Evolutionary conservation across 2,797 vertebrate species (phyloP), one percentile per base, ranked within the genome.

Genomic region (Margarornis squamiger): DNA sequence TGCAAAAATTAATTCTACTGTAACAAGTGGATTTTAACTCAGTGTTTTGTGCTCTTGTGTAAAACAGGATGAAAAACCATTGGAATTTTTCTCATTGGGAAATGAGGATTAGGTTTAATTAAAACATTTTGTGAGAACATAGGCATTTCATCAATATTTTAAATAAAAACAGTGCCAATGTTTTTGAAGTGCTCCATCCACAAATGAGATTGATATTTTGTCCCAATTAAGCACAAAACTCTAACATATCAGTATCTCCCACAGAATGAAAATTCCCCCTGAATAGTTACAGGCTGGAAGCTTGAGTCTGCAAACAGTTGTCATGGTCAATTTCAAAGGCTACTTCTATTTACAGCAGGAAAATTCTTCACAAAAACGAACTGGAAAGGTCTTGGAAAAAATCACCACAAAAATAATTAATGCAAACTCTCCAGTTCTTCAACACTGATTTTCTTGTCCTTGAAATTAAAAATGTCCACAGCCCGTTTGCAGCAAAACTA

Each of bases 61-160:
- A 88, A 88, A 96, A 86, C 45, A 80, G 32, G 7, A 41, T 77
- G 57, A n/a, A 92, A 91, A 85, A 88, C 8, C 12, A 11, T 2
- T 10, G 5, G 2, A 41, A 14, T 41, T 70, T 93, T 83, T 88
- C 92, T 93, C 92, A 63, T 14, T 74, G 88, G 95, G 90, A 96
- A 93, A 95, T 86, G 21, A 88, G 18, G 29, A 74, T 74, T 83
- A 74, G n/a, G 39, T 93, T 92, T 90, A 94, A 96, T 94, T 90
- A 74, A 95, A 94, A 72, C 49, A 77, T 80, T 94, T 95, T 95
- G 73, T 94, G 38, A 86, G 68, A 92, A 96, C 90, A 90, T 1
- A 68, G 79, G 41, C 62, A 49, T 83, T 93, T 92, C 95, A 96
- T 96, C 90, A 96, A 95, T 96, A 95, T 96, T 96, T 96, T 86